Base-by-base conservation (phyloP, 2,888 invertebrate genomes). In the Scelioninae gen. 1 region DNA sequence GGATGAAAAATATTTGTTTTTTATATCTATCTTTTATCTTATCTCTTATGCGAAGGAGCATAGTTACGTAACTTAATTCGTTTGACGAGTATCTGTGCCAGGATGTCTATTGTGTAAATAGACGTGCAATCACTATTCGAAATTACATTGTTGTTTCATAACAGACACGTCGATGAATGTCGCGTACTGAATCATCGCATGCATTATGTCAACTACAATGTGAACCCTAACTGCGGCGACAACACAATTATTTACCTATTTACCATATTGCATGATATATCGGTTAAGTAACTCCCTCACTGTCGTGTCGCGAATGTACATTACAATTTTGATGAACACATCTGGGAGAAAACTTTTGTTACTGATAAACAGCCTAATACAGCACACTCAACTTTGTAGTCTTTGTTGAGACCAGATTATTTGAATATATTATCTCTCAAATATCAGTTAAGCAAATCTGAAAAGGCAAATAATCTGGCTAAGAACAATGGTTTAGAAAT, bases 221-320 rank as follows among this genome's bases (percentile, higher is more conserved):
- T 60, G 76, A 65, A 76, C 71, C 71, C 71, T 69, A 68, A 75
- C 78, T 63, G 58, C 56, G 34, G 49, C 60, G 58, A 65, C 83
- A 83, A 79, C 76, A 76, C 79, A 83, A 79, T 76, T 76, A 83
- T 83, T 79, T 79, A 79, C 75, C 79, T 76, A 79, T 76, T 83
- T 71, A 79, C 79, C 60, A 75, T 83, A 65, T 23, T 55, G 60
- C 45, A 75, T 83, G 75, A 83, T 79, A 71, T 58, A 79, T 82
- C 63, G 65, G 77, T 56, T 78, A 74, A 78, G 74, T 68, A 62
- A 68, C 77, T 74, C 62, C 47, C 68, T 32, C 47, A 68, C 56
- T 32, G 43, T 40, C 13, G 16, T 11, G 3, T 0, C 6, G 32
- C 15, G n/a, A 51, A 13, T 47, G 34, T 40, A 10, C 34, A n/a